phyloP scores from a whole-genome alignment of 2,797 vertebrate genomes.

The Synanceia verrucosa region DNA sequence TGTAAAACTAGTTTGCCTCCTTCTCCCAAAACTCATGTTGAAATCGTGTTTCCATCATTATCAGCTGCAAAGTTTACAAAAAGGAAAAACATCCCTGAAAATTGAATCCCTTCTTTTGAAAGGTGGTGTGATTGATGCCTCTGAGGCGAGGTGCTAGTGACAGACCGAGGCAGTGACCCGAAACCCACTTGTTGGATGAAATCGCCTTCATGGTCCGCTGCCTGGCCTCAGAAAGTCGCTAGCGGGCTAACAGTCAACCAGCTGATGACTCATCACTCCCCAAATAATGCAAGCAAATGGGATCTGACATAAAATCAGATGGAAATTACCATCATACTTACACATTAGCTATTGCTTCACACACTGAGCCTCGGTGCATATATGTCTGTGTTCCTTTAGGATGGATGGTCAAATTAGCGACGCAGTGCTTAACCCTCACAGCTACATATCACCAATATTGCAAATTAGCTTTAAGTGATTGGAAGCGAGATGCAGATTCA shows the following conservation, averaged over 20 bases:
- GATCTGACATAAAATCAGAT: conserved; percentile 48
- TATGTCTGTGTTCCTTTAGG: conserved; percentile 12
- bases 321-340: conserved; percentile 13
- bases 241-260: conserved; percentile 29
- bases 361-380: neutral
- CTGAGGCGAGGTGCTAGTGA: conserved; percentile 32
- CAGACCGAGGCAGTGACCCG: conserved; percentile 51
- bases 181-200: conserved; percentile 51
- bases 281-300: conserved; percentile 39
- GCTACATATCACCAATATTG: neutral
- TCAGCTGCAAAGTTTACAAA: neutral
- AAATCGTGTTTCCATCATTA: neutral
- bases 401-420: neutral
- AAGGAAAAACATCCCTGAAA: neutral
- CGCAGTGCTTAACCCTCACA: neutral
- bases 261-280: conserved; percentile 44
- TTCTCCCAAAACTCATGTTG: neutral
- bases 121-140: conserved; percentile 27
- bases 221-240: conserved; percentile 13
- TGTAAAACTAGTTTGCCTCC: no score
- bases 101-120: neutral
- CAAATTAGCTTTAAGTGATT: conserved; percentile 12
- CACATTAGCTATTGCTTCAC: conserved; percentile 18
- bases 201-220: conserved; percentile 47
- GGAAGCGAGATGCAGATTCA: conserved; percentile 1